A percentile compares a stretch with the other conserved stretches of the same genome.
These are phyloP conservation scores for Zaprionus ghesquierei DNA, from an alignment of 1,140 invertebrate species.

Conservation along the genomic window DNA sequence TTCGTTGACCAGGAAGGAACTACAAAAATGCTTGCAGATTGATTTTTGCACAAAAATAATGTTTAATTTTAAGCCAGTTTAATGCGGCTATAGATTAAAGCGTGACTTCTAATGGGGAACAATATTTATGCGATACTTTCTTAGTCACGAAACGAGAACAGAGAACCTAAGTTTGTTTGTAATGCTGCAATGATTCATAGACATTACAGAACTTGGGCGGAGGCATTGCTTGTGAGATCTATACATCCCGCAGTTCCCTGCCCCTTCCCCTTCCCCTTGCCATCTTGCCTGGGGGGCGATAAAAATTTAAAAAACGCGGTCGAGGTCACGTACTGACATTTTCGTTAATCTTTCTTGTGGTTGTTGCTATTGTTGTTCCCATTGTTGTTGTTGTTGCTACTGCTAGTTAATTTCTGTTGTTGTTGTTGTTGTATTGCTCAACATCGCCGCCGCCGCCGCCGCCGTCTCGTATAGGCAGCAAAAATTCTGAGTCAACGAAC, in stretches of 20 bases:
- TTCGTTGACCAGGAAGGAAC: background rate
- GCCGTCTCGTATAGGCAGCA: conserved; percentile 28
- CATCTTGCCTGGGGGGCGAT: conserved; percentile 29
- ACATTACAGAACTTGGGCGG: background rate
- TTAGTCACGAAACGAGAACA: background rate
- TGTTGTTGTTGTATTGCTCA: conserved; percentile 49
- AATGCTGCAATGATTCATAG: conserved; percentile 10
- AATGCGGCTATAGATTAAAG: background rate
- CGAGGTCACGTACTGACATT: conserved; percentile 78
- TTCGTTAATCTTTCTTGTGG: conserved; percentile 47
- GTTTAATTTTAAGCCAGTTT: background rate
- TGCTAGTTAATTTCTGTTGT: conserved; percentile 20
- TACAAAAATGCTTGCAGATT: background rate
- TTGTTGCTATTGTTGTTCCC: background rate
- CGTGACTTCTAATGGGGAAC: background rate
- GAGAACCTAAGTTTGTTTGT: background rate
- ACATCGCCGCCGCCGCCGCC: conserved; percentile 20
- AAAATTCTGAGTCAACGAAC: conserved; percentile 69
- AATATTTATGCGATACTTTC: background rate
- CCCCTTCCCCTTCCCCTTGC: background rate
- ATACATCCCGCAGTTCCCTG: no score
- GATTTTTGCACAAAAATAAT: background rate
- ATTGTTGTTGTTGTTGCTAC: background rate
- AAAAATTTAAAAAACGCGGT: conserved; percentile 71
- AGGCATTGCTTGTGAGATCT: background rate